A percentile compares a stretch with the other conserved stretches of the same genome.
phyloP scores from a whole-genome alignment of 2,888 invertebrate species.

The Scrobipalpa atriplicella region DNA sequence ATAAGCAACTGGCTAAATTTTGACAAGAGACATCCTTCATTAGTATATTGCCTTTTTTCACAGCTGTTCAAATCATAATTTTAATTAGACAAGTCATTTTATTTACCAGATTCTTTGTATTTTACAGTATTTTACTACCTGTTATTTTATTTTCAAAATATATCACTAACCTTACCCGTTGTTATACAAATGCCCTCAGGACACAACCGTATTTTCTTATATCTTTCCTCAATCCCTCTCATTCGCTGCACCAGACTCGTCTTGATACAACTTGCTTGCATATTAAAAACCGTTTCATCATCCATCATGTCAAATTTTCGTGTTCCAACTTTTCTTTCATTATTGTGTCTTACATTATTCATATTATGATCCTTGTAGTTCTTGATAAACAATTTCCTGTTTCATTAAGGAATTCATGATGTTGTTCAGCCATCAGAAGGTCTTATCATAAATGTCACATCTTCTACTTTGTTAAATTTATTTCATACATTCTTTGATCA shows the following conservation, averaged over 20 bases:
- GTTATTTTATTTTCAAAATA: too few relatives aligned
- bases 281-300: conserved; percentile 11
- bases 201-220: not conserved
- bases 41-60: too few relatives aligned
- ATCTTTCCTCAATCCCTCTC: conserved; percentile 11
- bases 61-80: too few relatives aligned
- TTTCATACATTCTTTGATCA: too few relatives aligned
- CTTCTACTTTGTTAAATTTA: too few relatives aligned
- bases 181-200: not conserved
- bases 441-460: not conserved
- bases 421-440: not conserved
- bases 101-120: too few relatives aligned
- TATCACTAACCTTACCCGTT: not conserved
- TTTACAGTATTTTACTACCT: too few relatives aligned
- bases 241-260: not conserved
- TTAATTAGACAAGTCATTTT: too few relatives aligned
- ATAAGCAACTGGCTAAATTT: too few relatives aligned
- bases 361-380: not conserved
- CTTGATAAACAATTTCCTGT: conserved; percentile 5
- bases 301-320: conserved; percentile 12
- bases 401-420: not conserved
- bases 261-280: conserved; percentile 4
- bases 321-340: not conserved
- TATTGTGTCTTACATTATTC: not conserved
- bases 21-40: too few relatives aligned